phyloP scores from a whole-genome alignment of 2,113 vertebrate genomes.

The Myanophis thanlyinensis region DNA sequence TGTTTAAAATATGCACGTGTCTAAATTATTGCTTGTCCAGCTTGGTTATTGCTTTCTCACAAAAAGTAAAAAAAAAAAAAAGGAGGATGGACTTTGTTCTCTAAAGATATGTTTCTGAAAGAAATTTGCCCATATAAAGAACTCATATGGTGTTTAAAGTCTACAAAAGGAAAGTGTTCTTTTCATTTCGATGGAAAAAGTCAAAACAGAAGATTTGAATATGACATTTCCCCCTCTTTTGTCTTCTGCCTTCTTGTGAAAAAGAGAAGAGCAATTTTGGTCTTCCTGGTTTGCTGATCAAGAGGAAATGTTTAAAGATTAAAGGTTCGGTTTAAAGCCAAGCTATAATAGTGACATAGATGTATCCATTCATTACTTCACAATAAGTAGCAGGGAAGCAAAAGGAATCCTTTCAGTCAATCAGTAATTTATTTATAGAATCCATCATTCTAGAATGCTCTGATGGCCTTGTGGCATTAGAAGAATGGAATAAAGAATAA shows the following conservation, averaged over 20 bases:
- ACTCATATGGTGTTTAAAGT: not conserved
- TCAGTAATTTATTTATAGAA: not conserved
- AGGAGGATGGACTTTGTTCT: not conserved
- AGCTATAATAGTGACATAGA: not conserved
- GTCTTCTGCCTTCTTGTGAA: not conserved
- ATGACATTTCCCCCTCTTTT: not conserved
- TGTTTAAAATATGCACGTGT: not conserved
- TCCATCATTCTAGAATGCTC: not conserved
- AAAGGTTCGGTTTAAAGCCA: not conserved
- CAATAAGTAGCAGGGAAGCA: not conserved
- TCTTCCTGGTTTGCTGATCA: not conserved
- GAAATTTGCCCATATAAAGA: not conserved
- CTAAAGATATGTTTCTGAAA: not conserved
- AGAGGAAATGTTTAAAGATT: not conserved
- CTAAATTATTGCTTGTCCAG: not conserved
- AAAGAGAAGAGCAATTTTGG: not conserved
- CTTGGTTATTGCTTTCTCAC: not conserved
- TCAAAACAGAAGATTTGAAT: not conserved
- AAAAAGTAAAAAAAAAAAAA: not conserved
- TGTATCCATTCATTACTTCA: not conserved
- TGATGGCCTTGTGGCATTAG: not conserved
- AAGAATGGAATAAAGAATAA: not conserved
- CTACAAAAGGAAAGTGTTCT: not conserved
- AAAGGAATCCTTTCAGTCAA: not conserved
- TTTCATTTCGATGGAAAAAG: not conserved